Base-by-base conservation (phyloP, 1,140 invertebrate species). In the Berghia stephanieae region DNA sequence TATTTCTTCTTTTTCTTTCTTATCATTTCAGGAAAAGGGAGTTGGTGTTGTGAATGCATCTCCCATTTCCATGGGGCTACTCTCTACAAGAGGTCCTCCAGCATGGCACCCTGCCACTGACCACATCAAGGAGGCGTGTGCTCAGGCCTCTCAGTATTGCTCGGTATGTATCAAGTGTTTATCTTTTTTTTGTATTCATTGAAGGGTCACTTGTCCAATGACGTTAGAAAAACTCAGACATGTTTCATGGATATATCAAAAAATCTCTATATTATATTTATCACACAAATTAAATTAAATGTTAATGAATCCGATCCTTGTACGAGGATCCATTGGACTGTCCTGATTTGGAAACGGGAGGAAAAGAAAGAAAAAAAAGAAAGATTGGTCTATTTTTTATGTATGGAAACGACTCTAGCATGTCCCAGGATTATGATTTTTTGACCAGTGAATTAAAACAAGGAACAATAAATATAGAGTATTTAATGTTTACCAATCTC, bases 41-140 rank as follows among this genome's bases (percentile, higher is more conserved):
- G 85, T 98, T 16, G 96, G 94, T 34, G 90, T 98, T 24, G 93
- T 98, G 34, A 95, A 95, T 89, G 96, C 95, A 2, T 92, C 95
- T 0, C 91, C 93, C 2, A 92, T 94, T 27, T 93, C 92, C 1
- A 94, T 97, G 94, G 95, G 96, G 13, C 90, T 98, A 18, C 90
- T 97, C 27, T 94, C 94, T 13, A 94, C 93, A 87, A 84, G 85
- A 46, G 95, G 94, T 0, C 93, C 95, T 0, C 94, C 92, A 75
- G 78, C 83, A 0, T 98, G 96, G 96, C 96, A 98, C 90, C 94
- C 95, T 27, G 95, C 94, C 2, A 87, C 86, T 10, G 88, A 93
- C 6, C 87, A 93, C 31, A 91, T 94, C 0, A 96, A 95, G 88
- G 86, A 92, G 27, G 84, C 84, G 0, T 90, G 90, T 77, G 77